Evolutionary conservation across 2,888 invertebrate genomes (phyloP).

Genomic region (Temnothorax ravouxi): DNA sequence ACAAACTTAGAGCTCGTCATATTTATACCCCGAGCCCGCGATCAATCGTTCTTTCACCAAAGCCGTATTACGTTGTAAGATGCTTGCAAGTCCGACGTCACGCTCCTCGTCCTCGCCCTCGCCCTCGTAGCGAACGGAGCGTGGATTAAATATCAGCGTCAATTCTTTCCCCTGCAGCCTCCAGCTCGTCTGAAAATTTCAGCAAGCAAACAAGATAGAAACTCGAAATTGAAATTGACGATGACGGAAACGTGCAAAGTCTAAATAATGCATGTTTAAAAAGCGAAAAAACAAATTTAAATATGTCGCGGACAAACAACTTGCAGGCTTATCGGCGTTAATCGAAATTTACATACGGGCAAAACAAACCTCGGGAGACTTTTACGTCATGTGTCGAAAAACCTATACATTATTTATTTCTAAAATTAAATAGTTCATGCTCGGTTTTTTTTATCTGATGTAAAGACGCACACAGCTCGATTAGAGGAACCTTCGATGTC

Average conservation of each 20-base stretch:
- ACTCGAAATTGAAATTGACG: not conserved
- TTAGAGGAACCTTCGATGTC: not conserved
- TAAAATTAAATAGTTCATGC: not conserved
- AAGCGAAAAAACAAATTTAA: not conserved
- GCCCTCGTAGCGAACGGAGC: not conserved
- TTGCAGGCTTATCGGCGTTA: not conserved
- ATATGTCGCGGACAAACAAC: not conserved
- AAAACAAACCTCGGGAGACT: not conserved
- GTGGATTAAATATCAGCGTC: not conserved
- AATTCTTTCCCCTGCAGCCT: too few relatives aligned
- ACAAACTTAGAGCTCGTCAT: constrained; percentile 40
- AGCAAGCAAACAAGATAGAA: too few relatives aligned
- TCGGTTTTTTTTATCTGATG: not conserved
- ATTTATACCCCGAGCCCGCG: constrained; percentile 39
- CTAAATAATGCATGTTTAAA: not conserved
- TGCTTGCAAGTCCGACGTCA: constrained; percentile 25
- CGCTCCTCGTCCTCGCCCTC: not conserved
- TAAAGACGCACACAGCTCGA: not conserved
- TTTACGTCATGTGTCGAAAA: not conserved
- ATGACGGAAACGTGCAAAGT: not conserved
- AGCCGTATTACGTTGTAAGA: constrained; percentile 34
- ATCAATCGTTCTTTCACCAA: constrained; percentile 55
- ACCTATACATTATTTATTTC: constrained; percentile 27
- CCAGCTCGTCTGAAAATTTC: not conserved
- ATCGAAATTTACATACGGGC: constrained; percentile 37